Evolutionary conservation across 2,888 invertebrate genomes (phyloP).

Genomic region (Clunio marinus): DNA sequence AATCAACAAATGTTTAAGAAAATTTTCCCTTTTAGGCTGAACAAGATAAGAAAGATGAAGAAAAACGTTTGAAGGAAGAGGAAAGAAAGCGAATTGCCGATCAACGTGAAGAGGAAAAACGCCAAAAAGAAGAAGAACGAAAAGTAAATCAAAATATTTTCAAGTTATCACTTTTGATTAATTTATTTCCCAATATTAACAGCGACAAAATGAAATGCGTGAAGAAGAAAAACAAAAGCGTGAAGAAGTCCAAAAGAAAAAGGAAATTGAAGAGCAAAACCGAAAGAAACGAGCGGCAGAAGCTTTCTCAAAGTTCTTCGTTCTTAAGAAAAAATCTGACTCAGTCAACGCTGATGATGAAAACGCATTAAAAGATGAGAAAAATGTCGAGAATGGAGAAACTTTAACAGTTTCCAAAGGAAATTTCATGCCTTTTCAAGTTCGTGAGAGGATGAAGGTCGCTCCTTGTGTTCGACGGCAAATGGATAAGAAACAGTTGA

Average conservation of each 20-base stretch:
- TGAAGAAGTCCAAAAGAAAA: slow-evolving; percentile 57
- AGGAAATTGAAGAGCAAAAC: slow-evolving; percentile 65
- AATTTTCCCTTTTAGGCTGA: slow-evolving; percentile 42
- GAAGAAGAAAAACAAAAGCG: slow-evolving; percentile 55
- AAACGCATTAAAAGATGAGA: slow-evolving; percentile 45
- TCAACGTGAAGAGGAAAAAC: slow-evolving; percentile 48
- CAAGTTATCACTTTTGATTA: background rate
- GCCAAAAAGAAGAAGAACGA: slow-evolving; percentile 45
- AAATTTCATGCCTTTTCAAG: slow-evolving; percentile 63
- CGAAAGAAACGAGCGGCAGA: slow-evolving; percentile 74
- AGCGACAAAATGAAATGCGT: slow-evolving; percentile 38
- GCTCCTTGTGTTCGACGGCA: slow-evolving; percentile 65
- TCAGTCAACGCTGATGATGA: slow-evolving; percentile 35
- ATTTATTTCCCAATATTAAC: background rate
- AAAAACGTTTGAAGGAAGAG: slow-evolving; percentile 53
- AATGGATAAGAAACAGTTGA: slow-evolving; percentile 55
- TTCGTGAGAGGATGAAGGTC: slow-evolving; percentile 84
- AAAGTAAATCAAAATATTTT: background rate
- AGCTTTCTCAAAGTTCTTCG: slow-evolving; percentile 79
- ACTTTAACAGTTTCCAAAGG: slow-evolving; percentile 45
- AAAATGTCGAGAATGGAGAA: slow-evolving; percentile 47
- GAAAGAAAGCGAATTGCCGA: slow-evolving; percentile 43
- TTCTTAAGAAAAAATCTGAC: slow-evolving; percentile 51
- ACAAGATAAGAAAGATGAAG: slow-evolving; percentile 47
- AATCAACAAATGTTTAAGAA: background rate